Base-by-base conservation (phyloP, 2,888 invertebrate species). In the Ectemnius lituratus region DNA sequence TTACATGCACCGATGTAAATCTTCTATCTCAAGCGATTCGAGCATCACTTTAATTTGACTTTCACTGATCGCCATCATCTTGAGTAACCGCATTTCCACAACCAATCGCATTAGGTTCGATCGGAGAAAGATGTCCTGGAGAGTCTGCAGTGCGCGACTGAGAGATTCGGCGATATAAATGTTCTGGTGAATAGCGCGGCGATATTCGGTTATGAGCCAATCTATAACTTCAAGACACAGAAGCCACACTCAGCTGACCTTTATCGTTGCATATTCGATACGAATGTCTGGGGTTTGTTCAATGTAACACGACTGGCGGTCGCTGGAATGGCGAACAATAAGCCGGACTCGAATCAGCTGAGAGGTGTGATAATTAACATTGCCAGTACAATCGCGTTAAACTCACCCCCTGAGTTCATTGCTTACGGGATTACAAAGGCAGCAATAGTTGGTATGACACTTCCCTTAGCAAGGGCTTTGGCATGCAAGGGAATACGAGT, bases 401-500 rank as follows among this genome's bases (percentile, higher is more conserved):
- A 83, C 5, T 14, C 80, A 16, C 76, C 80, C 0, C 66, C 82
- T 8, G 16, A 11, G 5, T 13, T 67, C 11, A 73, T 83, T 3
- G 86, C 79, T 13, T 87, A 87, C 49, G 79, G 81, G 2, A 67
- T 76, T 4, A 28, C 83, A 5, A 84, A 83, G 64, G 65, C 84
- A 1, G 85, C 86, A 0, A 49, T 87, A n/a, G 70, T 70, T 0
- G 86, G 83, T 8, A 84, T 87, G 84, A 87, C 86, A 3, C 6
- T 81, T 1, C 82, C 86, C 5, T 28, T 86, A 11, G 86, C 86
- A 3, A 75, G 85, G 60, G 73, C 73, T n/a, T 71, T 86, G 4
- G 73, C 81, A 0, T 18, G 62, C 2, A 80, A 81, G 67, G 86
- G 86, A 23, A 87, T 86, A 47, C 76, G 86, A 81, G 95, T 96